A percentile compares a stretch with the other conserved stretches of the same genome.
Conservation (phyloP, 2,797 vertebrate genomes). For the Eulemur albifrons region DNA sequence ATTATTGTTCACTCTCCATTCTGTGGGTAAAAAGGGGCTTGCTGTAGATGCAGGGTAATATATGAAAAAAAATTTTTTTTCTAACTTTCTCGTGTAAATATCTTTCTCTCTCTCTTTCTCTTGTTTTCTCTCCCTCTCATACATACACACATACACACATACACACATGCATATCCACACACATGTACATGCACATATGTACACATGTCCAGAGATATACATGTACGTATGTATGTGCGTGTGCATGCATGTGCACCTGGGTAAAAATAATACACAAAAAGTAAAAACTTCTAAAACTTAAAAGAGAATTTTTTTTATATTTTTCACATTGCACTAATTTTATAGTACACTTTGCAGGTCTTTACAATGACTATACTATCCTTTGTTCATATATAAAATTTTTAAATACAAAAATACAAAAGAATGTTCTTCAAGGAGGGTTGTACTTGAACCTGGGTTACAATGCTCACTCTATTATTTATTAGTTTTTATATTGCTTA, state of each 20-base stretch:
- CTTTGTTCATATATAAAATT: not conserved
- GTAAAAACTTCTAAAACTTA: not conserved
- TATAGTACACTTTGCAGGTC: not conserved
- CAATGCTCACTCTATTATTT: not conserved
- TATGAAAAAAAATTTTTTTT: not conserved
- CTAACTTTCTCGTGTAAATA: not conserved
- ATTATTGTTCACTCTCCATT: not conserved
- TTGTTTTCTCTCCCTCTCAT: not conserved
- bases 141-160: fast-evolving
- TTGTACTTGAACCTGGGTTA: not conserved
- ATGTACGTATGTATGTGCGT: fast-evolving
- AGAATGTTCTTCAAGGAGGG: not conserved
- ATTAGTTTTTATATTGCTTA: not conserved
- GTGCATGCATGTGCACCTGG: not conserved
- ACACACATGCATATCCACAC: fast-evolving
- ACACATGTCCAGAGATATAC: not conserved
- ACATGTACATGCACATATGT: not conserved
- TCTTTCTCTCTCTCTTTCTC: not conserved
- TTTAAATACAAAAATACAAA: not conserved
- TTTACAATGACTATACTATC: not conserved
- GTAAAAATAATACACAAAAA: not conserved
- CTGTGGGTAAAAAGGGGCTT: not conserved
- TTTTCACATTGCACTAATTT: not conserved
- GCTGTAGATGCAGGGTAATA: not conserved
- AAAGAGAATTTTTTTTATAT: not conserved